Base-by-base conservation (phyloP, 2,888 invertebrate genomes). In the Agelastica alni region DNA sequence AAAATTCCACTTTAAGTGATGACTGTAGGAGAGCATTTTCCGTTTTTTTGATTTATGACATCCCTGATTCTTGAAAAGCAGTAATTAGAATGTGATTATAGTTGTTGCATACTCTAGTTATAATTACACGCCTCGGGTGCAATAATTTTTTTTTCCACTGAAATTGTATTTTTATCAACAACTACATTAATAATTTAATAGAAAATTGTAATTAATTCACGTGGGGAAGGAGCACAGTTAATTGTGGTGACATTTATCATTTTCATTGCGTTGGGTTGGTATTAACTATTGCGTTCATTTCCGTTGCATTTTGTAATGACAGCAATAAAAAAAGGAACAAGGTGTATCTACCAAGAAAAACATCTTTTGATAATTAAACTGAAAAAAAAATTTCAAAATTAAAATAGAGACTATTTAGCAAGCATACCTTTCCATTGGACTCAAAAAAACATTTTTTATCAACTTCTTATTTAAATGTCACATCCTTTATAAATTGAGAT, bases 61-160 rank as follows among this genome's bases (percentile, higher is more conserved):
- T 64, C 61, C 64, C 63, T 60, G 58, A 6, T 59, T 56, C 57
- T 48, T 60, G 51, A 53, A 59, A 58, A 56, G 60, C 58, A 44
- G 55, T 63, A 64, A 64, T 64, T 64, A 63, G 54, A 39, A 49
- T 56, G 58, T 57, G 56, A 57, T 64, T 62, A 60, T 52, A 45
- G 49, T 53, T 42, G 46, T 57, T 49, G 56, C 58, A 58, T 58
- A 61, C 51, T 44, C 51, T 52, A 56, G 51, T 51, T 48, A 55
- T 60, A 59, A 61, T 61, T 58, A 59, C 47, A 48, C 47, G 56
- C 61, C 53, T 44, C 30, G 58, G 54, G 61, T 59, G 60, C 51
- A 46, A 59, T 53, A 59, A 48, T 46, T 43, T 51, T 58, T 58
- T n/a, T 46, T 45, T 41, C 30, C 45, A 30, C 47, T 53, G 46